Evolutionary conservation across 2,113 vertebrate genomes (phyloP), one percentile per base, ranked within the genome.

Genomic region (Ranitomeya variabilis): DNA sequence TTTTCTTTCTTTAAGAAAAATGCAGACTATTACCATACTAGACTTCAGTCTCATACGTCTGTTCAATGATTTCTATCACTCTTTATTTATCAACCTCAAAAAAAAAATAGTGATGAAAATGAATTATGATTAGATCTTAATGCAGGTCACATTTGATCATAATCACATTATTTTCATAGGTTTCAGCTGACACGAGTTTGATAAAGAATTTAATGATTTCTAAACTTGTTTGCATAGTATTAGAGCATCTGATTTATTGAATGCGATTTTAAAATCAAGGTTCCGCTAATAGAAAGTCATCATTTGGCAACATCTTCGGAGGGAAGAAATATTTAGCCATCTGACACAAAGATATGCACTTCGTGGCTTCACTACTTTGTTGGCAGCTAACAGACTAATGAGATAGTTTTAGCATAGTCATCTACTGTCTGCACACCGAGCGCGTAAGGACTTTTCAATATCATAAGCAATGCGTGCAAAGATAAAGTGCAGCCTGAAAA

Each of bases 401-500:
- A 95, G 92, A 95, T 94, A 92, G 94, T 93, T 92, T 92, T 91
- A 89, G 90, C 92, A 90, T 71, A 78, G 89, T 91, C 71, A 51
- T 74, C 93, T 94, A 91, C 93, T 94, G 80, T 93, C 91, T 93
- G 91, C 94, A 93, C 93, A 94, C 90, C 83, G 91, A 94, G 91
- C 90, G 91, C 92, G 88, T 94, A 95, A 95, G 93, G 92, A 90
- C 90, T 92, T 91, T 94, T 94, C 92, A 86, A 90, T 91, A 93
- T 93, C 91, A 92, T 91, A 93, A 95, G 91, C 93, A 94, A 90
- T 94, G 91, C 7, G 0, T 93, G 92, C 92, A 92, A 91, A 94
- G 95, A 96, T 95, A 96, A 94, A 93, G 90, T 57, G 0, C 90
- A 91, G 95, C 93, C 93, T 94, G 93, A 95, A 95, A 96, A 96